Evolutionary conservation across 1,140 invertebrate genomes (phyloP).

Genomic region (Brachionus calyciflorus): DNA sequence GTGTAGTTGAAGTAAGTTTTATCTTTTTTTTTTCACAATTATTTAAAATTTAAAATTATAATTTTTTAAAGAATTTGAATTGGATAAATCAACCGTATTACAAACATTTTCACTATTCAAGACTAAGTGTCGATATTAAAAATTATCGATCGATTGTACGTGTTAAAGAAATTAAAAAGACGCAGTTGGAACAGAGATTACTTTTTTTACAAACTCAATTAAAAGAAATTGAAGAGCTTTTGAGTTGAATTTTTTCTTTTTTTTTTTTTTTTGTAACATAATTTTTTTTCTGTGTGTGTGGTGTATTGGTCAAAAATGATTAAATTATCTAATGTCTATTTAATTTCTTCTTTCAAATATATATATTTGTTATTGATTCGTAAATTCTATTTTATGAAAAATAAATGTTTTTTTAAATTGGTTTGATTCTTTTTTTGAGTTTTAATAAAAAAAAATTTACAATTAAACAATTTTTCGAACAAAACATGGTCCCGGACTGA

Average conservation of each 20-base stretch:
- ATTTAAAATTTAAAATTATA: background rate
- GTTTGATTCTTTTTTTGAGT: too few relatives aligned
- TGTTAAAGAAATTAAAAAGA: conserved; percentile 44
- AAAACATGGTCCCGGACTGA: too few relatives aligned
- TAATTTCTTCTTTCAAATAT: too few relatives aligned
- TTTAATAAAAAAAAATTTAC: too few relatives aligned
- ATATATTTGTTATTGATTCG: too few relatives aligned
- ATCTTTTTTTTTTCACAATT: background rate
- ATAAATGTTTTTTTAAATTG: too few relatives aligned
- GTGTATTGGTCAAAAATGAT: too few relatives aligned
- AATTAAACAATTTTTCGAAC: too few relatives aligned
- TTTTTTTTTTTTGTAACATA: too few relatives aligned
- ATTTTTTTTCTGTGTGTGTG: too few relatives aligned
- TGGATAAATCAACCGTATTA: conserved; percentile 41
- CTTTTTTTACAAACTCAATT: conserved; percentile 39
- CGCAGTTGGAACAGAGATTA: conserved; percentile 15
- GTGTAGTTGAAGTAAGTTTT: background rate
- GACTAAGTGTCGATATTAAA: conserved; percentile 11
- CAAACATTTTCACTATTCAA: conserved; percentile 28
- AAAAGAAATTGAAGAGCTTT: conserved; percentile 44
- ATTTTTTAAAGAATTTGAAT: background rate
- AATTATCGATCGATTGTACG: conserved; percentile 35
- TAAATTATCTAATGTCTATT: too few relatives aligned
- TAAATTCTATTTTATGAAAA: too few relatives aligned
- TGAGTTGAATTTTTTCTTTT: background rate